phyloP scores from a whole-genome alignment of 2,888 invertebrate genomes.

The Pheosia gnoma region DNA sequence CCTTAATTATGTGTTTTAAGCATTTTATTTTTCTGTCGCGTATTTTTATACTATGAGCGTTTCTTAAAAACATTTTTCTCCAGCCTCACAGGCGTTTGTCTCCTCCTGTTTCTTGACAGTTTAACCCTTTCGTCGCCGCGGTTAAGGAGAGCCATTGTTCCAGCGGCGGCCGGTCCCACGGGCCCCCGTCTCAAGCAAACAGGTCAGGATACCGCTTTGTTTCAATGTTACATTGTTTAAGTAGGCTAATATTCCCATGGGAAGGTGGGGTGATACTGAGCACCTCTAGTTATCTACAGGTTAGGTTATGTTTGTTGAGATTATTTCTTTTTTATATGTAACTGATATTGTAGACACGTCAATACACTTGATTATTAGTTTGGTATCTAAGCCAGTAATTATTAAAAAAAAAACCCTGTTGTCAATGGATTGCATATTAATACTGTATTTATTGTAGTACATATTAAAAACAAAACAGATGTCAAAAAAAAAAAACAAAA shows the following conservation, averaged over 20 bases:
- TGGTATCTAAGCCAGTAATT: too few species aligned
- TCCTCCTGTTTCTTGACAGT: slow-evolving; percentile 54
- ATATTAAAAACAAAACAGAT: too few species aligned
- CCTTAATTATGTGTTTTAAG: too few species aligned
- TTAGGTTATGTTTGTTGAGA: slow-evolving; percentile 1
- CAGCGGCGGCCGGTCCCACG: slow-evolving; percentile 56
- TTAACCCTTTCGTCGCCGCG: slow-evolving; percentile 55
- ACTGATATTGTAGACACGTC: not conserved
- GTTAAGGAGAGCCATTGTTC: slow-evolving; percentile 64
- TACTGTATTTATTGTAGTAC: too few species aligned
- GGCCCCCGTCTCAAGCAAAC: slow-evolving; percentile 69
- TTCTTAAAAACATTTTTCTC: slow-evolving; percentile 19
- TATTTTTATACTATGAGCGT: too few species aligned
- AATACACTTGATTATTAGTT: not conserved
- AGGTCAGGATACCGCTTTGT: slow-evolving; percentile 59
- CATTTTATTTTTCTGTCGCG: too few species aligned
- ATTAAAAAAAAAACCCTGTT: too few species aligned
- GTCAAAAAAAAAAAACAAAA: too few species aligned
- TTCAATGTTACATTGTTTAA: slow-evolving; percentile 64
- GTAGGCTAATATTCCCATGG: slow-evolving; percentile 68
- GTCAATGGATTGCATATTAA: too few species aligned
- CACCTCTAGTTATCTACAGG: slow-evolving; percentile 18
- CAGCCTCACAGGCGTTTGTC: slow-evolving; percentile 35
- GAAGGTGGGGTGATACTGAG: slow-evolving; percentile 33
- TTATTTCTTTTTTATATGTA: not conserved